These are phyloP conservation scores for Caenorhabditis sp. DNA, from an alignment of 2,888 invertebrate species.

Conservation along the genomic window DNA sequence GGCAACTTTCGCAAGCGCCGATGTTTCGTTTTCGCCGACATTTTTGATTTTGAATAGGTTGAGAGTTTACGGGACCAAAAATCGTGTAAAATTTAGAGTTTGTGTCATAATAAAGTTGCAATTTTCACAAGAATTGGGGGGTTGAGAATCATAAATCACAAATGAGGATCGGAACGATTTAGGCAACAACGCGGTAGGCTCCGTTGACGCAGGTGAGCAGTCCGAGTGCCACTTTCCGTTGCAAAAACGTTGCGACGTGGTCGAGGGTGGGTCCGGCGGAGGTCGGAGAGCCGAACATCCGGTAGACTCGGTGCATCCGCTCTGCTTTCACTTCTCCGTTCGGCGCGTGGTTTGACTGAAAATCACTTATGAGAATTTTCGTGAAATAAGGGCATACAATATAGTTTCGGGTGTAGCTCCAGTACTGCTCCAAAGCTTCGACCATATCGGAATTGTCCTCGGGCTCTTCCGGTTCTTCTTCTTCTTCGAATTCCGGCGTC, in stretches of 20 bases:
- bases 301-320: conserved; percentile 71
- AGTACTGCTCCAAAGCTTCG: conserved; percentile 76
- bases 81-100: not conserved
- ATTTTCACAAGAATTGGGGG: not conserved
- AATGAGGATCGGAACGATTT: not conserved
- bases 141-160: not conserved
- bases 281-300: conserved; percentile 70
- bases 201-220: conserved; percentile 72
- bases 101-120: not conserved
- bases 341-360: conserved; percentile 63
- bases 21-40: conserved; percentile 25
- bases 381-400: conserved; percentile 62
- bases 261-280: conserved; percentile 67
- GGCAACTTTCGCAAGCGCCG: conserved; percentile 1
- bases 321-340: conserved; percentile 70
- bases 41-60: conserved; percentile 21
- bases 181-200: conserved; percentile 64
- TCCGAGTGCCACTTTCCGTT: conserved; percentile 73
- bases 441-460: conserved; percentile 59
- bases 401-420: conserved; percentile 73
- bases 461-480: conserved; percentile 56
- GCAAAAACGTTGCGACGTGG: conserved; percentile 73
- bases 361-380: no score
- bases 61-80: not conserved
- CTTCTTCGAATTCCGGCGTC: conserved; percentile 37